Conservation (phyloP, 2,797 vertebrate genomes). For the Threskiornis aethiopicus region DNA sequence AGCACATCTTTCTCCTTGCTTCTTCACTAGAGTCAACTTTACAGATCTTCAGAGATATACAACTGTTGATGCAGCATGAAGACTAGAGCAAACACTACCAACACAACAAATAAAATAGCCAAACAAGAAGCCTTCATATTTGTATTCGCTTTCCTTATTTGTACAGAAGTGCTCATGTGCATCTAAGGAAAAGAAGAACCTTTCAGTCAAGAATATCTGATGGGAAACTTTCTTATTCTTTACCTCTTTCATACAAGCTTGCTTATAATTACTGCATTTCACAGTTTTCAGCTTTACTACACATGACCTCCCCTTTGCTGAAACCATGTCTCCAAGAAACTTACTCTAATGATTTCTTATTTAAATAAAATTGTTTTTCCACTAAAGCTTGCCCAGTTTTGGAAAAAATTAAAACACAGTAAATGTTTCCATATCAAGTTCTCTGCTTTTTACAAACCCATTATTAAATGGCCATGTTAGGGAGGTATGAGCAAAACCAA, state of each 20-base stretch:
- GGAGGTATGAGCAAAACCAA: neutral
- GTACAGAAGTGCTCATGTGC: neutral
- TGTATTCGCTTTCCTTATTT: neutral
- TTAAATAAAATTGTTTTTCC: neutral
- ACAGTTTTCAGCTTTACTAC: neutral
- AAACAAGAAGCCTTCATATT: neutral
- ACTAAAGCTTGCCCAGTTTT: neutral
- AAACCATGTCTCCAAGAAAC: neutral
- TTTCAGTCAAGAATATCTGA: neutral
- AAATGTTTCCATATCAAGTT: neutral
- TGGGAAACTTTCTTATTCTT: neutral
- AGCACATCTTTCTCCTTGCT: neutral
- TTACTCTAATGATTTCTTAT: neutral
- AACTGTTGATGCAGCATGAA: neutral
- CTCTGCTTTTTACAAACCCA: neutral
- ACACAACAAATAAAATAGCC: neutral
- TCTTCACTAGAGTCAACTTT: neutral
- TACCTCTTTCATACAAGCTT: neutral
- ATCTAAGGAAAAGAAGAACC: neutral
- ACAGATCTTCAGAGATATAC: neutral
- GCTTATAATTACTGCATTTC: neutral
- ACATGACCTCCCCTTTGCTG: neutral
- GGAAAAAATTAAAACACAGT: accelerated
- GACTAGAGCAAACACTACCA: neutral
- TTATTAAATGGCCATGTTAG: neutral